Evolutionary conservation across 2,888 invertebrate genomes (phyloP), one percentile per base, ranked within the genome.

Genomic region (Plutella xylostella): DNA sequence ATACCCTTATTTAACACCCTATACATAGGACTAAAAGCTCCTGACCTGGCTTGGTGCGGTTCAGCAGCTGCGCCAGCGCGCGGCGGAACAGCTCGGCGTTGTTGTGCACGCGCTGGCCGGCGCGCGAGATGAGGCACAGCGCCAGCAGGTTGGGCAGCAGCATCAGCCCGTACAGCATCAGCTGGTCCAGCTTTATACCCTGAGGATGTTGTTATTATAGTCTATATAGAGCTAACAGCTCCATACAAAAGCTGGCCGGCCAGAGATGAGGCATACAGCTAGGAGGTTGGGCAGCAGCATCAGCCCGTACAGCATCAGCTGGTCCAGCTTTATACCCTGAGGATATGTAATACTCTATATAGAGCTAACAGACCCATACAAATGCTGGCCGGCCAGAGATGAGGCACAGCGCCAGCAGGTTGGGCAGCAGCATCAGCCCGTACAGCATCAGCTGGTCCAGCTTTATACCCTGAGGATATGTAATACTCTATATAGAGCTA

Each of bases 341-440:
- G n/a, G n/a, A 19, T 25, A n/a, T n/a, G n/a, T n/a, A n/a, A n/a
- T n/a, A n/a, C n/a, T n/a, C n/a, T n/a, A n/a, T n/a, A n/a, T n/a
- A n/a, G n/a, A n/a, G n/a, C n/a, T n/a, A n/a, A n/a, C n/a, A n/a
- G n/a, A n/a, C n/a, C n/a, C n/a, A n/a, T n/a, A n/a, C n/a, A n/a
- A n/a, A n/a, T n/a, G 18, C 31, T 42, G 42, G 5, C 42, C 42
- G 4, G 42, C 42, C n/a, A 15, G 30, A 18, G 11, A 31, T 42
- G 31, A 30, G 30, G 20, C 30, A 7, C 4, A 42, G 4, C 7
- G 40, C 25, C 9, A 40, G 2, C 3, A 42, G 30, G 20, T 42
- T 42, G n/a, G 42, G 30, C n/a, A 42, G 19, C 31, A 42, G 14
- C 30, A 42, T 42, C 30, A 42, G 18, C 6, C 12, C 20, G 42